Conservation (phyloP, 2,888 invertebrate genomes). For the Glyphotaelius pellucidus region DNA sequence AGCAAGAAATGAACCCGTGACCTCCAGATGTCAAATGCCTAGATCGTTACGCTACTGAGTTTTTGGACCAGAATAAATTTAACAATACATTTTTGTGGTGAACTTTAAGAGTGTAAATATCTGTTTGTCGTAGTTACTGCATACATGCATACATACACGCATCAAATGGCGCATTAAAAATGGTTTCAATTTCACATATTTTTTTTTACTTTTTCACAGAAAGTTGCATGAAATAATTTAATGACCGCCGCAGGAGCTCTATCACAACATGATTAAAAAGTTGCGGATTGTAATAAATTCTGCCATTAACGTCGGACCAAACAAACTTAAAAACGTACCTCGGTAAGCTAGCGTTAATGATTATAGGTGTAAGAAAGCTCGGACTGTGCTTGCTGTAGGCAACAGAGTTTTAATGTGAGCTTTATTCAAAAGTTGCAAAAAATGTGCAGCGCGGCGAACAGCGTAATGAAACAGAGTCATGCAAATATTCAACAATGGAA, state of each 20-base stretch:
- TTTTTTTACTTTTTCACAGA: not conserved
- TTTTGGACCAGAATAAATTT: not conserved
- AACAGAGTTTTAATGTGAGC: conserved; percentile 34
- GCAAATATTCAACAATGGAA: conserved; percentile 61
- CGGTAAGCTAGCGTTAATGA: conserved; percentile 3
- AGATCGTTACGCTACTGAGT: not conserved
- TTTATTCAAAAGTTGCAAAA: conserved; percentile 47
- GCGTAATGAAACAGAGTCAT: conserved; percentile 59
- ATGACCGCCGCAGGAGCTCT: not conserved
- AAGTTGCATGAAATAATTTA: not conserved
- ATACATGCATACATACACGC: too few relatives aligned
- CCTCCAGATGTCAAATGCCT: not conserved
- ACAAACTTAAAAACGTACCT: conserved; percentile 5
- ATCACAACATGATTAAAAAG: not conserved
- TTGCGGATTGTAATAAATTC: not conserved
- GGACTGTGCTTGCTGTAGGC: not conserved
- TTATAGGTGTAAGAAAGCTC: conserved; percentile 4
- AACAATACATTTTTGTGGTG: not conserved
- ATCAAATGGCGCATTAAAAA: not conserved
- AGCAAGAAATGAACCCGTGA: not conserved
- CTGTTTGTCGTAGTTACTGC: not conserved
- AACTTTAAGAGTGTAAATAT: not conserved
- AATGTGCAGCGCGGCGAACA: conserved; percentile 21
- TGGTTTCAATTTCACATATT: not conserved
- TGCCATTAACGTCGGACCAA: not conserved